phyloP scores from a whole-genome alignment of 2,888 invertebrate genomes.

The Aquatica leii region DNA sequence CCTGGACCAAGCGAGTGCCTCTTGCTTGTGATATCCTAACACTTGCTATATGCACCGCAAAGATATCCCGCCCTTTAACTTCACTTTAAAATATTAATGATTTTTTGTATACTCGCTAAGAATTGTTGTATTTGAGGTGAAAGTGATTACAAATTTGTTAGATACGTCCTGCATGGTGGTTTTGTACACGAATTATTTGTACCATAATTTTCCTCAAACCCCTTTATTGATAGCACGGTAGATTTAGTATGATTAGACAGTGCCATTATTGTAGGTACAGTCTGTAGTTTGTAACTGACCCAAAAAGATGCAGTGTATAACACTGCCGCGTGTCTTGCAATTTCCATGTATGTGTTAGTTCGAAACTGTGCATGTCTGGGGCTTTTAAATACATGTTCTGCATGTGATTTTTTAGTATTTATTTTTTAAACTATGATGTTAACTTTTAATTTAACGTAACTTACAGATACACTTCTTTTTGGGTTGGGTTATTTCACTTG shows the following conservation, averaged over 20 bases:
- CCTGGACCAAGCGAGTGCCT: constrained; percentile 61
- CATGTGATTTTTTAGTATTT: constrained; percentile 48
- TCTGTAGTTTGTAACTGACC: constrained; percentile 61
- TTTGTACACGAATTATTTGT: constrained; percentile 46
- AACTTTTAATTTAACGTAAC: constrained; percentile 31
- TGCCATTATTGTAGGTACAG: constrained; percentile 60
- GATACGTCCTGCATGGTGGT: constrained; percentile 47
- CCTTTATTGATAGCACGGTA: constrained; percentile 59
- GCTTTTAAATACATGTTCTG: constrained; percentile 54
- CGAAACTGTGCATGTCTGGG: constrained; percentile 55
- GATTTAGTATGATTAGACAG: constrained; percentile 59
- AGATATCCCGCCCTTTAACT: constrained; percentile 38
- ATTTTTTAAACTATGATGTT: constrained; percentile 32
- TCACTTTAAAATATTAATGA: constrained; percentile 38
- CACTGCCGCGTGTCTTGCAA: constrained; percentile 41
- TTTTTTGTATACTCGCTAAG: constrained; percentile 35
- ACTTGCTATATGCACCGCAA: constrained; percentile 47
- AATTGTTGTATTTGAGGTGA: constrained; percentile 41
- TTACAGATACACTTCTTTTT: constrained; percentile 53
- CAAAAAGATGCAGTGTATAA: constrained; percentile 55
- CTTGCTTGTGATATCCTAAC: constrained; percentile 61
- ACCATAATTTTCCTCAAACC: constrained; percentile 50
- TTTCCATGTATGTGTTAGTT: constrained; percentile 51
- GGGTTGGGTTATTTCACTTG: constrained; percentile 55
- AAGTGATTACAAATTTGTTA: constrained; percentile 44